These are phyloP conservation scores for Ophthalmolycus amberensis DNA, from an alignment of 2,113 vertebrate genomes.

Conservation along the genomic window DNA sequence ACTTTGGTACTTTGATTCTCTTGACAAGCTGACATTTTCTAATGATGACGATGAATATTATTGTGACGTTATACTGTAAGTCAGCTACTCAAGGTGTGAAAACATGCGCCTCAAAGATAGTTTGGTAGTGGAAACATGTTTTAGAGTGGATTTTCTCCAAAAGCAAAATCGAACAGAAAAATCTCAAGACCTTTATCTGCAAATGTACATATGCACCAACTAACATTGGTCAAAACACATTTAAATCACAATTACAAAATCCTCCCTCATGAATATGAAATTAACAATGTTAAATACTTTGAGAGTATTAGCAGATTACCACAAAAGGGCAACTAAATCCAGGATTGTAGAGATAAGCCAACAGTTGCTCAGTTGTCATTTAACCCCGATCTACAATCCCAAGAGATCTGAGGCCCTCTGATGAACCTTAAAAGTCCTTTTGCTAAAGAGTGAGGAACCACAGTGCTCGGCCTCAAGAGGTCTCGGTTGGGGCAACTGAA, in stretches of 20 bases:
- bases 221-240: too few relatives aligned
- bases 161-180: not conserved
- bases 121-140: not conserved
- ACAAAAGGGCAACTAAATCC: constrained; percentile 15
- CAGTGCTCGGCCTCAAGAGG: constrained; percentile 12
- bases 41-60: not conserved
- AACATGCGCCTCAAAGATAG: not conserved
- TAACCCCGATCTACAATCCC: constrained; percentile 10
- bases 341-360: constrained; percentile 29
- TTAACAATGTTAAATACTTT: constrained; percentile 25
- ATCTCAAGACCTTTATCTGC: not conserved
- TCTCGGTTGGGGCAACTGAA: constrained; percentile 31
- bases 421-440: constrained; percentile 22
- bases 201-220: not conserved
- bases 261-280: constrained; percentile 3
- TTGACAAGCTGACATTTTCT: not conserved
- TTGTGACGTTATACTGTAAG: not conserved
- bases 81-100: not conserved
- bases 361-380: constrained; percentile 31
- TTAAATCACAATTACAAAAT: not conserved
- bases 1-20: not conserved
- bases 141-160: not conserved
- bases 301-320: constrained; percentile 19
- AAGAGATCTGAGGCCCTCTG: constrained; percentile 19
- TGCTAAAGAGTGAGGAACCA: constrained; percentile 31